phyloP scores from a whole-genome alignment of 2,113 vertebrate species.

The Columba janthina region DNA sequence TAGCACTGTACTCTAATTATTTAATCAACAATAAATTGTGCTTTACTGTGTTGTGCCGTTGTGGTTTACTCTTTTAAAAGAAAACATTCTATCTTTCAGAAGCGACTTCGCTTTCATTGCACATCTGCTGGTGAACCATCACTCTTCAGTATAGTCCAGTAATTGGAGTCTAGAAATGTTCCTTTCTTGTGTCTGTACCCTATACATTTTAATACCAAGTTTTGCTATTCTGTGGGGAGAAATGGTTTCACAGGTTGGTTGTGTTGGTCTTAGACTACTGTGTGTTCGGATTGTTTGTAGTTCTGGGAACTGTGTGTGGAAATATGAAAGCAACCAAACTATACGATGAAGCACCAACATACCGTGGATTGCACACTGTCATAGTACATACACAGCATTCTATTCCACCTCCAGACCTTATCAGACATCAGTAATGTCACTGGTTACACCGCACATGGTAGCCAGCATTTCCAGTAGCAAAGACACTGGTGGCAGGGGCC shows the following conservation, averaged over 20 bases:
- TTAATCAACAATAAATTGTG: slow-evolving; percentile 28
- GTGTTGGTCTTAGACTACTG: background rate
- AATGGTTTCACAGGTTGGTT: background rate
- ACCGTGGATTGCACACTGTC: fast-evolving
- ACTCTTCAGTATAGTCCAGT: background rate
- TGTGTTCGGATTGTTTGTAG: background rate
- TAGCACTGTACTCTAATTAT: background rate
- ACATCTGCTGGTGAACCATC: background rate
- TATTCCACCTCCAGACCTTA: fast-evolving
- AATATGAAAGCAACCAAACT: background rate
- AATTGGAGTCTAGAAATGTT: background rate
- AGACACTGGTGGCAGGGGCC: background rate
- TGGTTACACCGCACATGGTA: fast-evolving
- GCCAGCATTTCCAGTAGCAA: fast-evolving
- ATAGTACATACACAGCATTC: fast-evolving
- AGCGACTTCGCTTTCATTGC: background rate
- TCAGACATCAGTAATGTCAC: background rate
- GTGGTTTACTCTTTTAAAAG: background rate
- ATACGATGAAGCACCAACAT: fast-evolving
- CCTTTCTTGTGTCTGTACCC: background rate
- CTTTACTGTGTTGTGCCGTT: background rate
- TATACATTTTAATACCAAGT: background rate
- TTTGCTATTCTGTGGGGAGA: background rate
- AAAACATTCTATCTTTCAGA: background rate
- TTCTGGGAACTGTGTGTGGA: background rate